A percentile compares a stretch with the other conserved stretches of the same genome.
Evolutionary conservation across 2,113 vertebrate genomes (phyloP).

Genomic region (Myrmecophaga tridactyla): DNA sequence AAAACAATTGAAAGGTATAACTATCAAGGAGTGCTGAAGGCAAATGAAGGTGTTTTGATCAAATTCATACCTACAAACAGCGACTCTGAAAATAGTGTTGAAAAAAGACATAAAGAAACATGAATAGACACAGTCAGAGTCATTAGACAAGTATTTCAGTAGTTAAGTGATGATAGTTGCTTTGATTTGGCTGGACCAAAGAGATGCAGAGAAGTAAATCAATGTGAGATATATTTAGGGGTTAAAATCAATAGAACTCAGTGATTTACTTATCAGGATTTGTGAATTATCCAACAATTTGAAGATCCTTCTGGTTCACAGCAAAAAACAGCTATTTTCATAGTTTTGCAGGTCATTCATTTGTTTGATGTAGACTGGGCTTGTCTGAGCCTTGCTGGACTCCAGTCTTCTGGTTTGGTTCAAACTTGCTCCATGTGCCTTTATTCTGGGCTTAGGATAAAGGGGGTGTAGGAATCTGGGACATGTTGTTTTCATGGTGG

Average conservation of each 20-base stretch:
- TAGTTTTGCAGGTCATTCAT: not conserved
- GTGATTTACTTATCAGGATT: not conserved
- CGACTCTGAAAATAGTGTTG: not conserved
- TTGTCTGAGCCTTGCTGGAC: not conserved
- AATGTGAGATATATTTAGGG: not conserved
- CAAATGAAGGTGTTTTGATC: constrained; percentile 14
- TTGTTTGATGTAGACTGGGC: not conserved
- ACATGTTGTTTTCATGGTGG: not conserved
- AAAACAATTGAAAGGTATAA: not conserved
- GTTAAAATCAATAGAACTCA: not conserved
- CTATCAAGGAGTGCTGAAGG: not conserved
- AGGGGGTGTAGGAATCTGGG: not conserved
- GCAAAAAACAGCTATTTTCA: not conserved
- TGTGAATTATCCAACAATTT: not conserved
- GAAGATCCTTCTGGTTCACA: not conserved
- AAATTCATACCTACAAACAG: not conserved
- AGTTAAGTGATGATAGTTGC: not conserved
- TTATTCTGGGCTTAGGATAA: not conserved
- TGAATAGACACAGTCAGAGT: not conserved
- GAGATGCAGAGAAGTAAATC: not conserved
- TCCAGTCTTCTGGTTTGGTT: not conserved
- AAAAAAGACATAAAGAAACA: not conserved
- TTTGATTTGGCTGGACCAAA: not conserved
- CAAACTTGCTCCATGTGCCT: not conserved
- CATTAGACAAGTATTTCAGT: not conserved